A percentile compares a stretch with the other conserved stretches of the same genome.
Conservation (phyloP, 2,888 invertebrate genomes). For the Nipponacmea schrenckii region DNA sequence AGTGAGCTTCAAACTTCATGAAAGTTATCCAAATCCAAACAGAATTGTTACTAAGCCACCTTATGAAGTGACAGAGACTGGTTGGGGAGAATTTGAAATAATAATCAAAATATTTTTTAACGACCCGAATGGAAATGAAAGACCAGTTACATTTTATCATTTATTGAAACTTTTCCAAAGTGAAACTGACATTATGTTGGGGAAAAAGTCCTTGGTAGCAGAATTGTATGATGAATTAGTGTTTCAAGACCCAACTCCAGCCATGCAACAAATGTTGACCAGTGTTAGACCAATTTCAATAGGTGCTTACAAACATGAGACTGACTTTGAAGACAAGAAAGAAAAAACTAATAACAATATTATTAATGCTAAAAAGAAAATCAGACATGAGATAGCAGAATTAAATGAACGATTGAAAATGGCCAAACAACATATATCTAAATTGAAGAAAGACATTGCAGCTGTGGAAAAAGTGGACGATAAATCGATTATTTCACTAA, state of each 20-base stretch:
- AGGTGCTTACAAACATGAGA: constrained; percentile 84
- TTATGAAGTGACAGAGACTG: constrained; percentile 96
- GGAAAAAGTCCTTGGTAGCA: constrained; percentile 78
- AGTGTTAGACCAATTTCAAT: constrained; percentile 78
- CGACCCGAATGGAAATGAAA: constrained; percentile 95
- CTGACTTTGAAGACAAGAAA: constrained; percentile 83
- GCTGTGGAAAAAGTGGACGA: constrained; percentile 73
- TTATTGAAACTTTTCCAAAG: constrained; percentile 94
- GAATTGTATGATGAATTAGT: constrained; percentile 96
- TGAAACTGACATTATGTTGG: constrained; percentile 69
- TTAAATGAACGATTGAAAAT: constrained; percentile 65
- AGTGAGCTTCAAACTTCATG: constrained; percentile 95
- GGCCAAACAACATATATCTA: constrained; percentile 74
- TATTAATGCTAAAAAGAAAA: constrained; percentile 79
- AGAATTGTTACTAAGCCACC: constrained; percentile 92
- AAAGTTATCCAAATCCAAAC: constrained; percentile 94
- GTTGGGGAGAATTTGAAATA: constrained; percentile 99
- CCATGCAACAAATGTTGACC: constrained; percentile 89
- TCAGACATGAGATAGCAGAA: constrained; percentile 65
- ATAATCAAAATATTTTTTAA: constrained; percentile 97
- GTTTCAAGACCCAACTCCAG: constrained; percentile 69
- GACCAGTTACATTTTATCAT: constrained; percentile 93
- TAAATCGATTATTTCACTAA: not conserved
- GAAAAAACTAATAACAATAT: constrained; percentile 82
- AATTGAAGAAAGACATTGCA: constrained; percentile 76